Evolutionary conservation across 2,797 vertebrate species (phyloP), one percentile per base, ranked within the genome.

Genomic region (Caiman crocodilus): DNA sequence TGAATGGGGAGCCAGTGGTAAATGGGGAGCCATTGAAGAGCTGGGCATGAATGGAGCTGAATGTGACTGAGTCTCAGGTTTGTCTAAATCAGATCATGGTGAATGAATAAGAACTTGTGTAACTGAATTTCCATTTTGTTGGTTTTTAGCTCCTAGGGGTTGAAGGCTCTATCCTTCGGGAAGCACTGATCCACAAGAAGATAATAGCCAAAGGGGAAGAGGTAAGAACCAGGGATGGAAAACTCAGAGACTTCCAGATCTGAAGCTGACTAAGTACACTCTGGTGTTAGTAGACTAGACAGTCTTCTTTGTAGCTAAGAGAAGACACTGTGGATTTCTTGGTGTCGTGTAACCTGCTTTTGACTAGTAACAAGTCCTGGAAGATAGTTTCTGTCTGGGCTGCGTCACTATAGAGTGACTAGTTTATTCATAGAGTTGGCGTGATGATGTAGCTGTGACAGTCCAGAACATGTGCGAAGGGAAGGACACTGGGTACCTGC

Each of bases 151-250:
- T 99, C 94, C 98, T 99, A 69, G 98, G 98, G 5, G 99, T 99
- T 80, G 99, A 99, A 30, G 98, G 98, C 42, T 17, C 97, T 0
- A 98, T 98, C 28, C 97, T 99, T 90, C 98, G 98, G 79, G 99
- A 99, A 94, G 98, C 99, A 1, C 95, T 99, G 95, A 99, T 97
- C 30, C 99, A 99, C 97, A 99, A 99, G 98, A 99, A 99, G 98
- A 99, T 99, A 94, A 99, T 98, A 65, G 99, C 99, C 88, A 99
- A 99, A 97, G 99, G 99, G 67, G 99, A 99, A 92, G 99, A 99
- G 99, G 99, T 99, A 28, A 98, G 97, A 50, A 13, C 14, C 1
- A 4, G 11, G 71, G 20, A 5, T 28, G 87, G 58, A 79, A 21
- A 0, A 28, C 7, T n/a, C 84, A 82, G 85, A 65, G 63, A 26